Evolutionary conservation across 2,797 vertebrate species (phyloP), one percentile per base, ranked within the genome.

Genomic region (Crocidura indochinensis): DNA sequence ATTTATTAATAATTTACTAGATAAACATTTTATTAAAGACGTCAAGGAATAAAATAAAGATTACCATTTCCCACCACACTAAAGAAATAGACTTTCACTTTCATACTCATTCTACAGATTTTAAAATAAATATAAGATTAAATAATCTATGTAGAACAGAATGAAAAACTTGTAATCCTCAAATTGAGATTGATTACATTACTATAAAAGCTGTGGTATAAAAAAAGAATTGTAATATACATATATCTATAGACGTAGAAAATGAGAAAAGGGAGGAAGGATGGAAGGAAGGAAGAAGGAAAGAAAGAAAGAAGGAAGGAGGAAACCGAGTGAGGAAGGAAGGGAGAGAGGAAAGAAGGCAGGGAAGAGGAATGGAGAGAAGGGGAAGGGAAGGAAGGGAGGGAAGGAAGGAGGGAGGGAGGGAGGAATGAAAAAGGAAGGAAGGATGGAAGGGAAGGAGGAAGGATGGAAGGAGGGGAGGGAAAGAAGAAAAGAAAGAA

Each of bases 351-450:
- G 38, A 38, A 38, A 5, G 38, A 38, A 38, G 38, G 5, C 2
- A 38, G 38, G 2, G 38, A 38, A 5, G 38, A 38, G 5, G 38
- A 5, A 38, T 2, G 38, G 38, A 38, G 5, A 38, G 38, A 5
- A 38, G 38, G n/a, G n/a, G n/a, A n/a, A n/a, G n/a, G n/a, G 38
- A 38, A 38, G 5, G 38, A 38, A 38, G 38, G 38, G 5, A 38
- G 38, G 38, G 38, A 38, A 38, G 38, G 38, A 74, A 82, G 26
- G 6, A 73, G 47, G 22, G 44, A 27, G 78, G 26, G 20, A 49
- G 47, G n/a, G 78, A 19, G 76, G 19, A 77, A 87, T 62, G 90
- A n/a, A n/a, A n/a, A n/a, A 27, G 78, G 26, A 14, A 49, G 47
- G n/a, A 78, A 19, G 76, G 64, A 14, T 38, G 72, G 60, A 24